Percentiles rank a stretch among this genome's conserved stretches.
Conservation (phyloP, 2,113 vertebrate species). For the Sylvia atricapilla region DNA sequence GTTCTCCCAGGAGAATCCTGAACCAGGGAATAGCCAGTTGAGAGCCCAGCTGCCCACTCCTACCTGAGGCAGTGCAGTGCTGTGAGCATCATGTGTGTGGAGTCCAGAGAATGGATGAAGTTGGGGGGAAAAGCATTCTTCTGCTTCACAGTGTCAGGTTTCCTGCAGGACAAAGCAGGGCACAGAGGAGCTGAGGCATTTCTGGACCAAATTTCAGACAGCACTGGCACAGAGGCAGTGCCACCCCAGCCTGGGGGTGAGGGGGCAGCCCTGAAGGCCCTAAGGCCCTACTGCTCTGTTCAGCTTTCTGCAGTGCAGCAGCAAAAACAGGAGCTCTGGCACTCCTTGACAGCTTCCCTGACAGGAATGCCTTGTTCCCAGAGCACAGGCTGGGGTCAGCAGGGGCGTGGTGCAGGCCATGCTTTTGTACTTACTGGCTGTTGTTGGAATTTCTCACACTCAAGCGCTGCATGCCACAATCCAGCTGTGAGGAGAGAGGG, state of each 20-base stretch:
- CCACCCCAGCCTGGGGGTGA: not conserved
- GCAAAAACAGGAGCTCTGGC: not conserved
- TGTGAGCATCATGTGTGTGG: constrained; percentile 98
- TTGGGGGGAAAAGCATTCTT: constrained; percentile 97
- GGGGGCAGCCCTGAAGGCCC: not conserved
- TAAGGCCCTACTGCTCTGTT: not conserved
- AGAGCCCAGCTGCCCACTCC: not conserved
- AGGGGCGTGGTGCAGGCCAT: not conserved
- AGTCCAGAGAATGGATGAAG: constrained; percentile 98
- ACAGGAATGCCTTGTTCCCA: not conserved
- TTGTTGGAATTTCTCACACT: constrained; percentile 62
- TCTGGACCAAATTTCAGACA: not conserved
- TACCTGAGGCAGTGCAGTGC: constrained; percentile 90
- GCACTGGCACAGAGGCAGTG: not conserved
- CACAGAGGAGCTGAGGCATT: not conserved
- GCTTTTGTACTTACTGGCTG: constrained; percentile 80
- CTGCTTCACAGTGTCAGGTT: constrained; percentile 90
- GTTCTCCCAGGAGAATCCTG: accelerated
- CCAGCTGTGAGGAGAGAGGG: constrained; percentile 72
- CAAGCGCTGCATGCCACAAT: constrained; percentile 78
- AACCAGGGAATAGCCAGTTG: not conserved
- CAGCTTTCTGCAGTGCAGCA: not conserved
- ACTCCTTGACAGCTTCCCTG: not conserved
- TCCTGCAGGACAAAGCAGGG: constrained; percentile 61
- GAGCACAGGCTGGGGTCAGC: not conserved